Evolutionary conservation across 1,140 invertebrate species (phyloP), one percentile per base, ranked within the genome.

Genomic region (Agrilus planipennis): DNA sequence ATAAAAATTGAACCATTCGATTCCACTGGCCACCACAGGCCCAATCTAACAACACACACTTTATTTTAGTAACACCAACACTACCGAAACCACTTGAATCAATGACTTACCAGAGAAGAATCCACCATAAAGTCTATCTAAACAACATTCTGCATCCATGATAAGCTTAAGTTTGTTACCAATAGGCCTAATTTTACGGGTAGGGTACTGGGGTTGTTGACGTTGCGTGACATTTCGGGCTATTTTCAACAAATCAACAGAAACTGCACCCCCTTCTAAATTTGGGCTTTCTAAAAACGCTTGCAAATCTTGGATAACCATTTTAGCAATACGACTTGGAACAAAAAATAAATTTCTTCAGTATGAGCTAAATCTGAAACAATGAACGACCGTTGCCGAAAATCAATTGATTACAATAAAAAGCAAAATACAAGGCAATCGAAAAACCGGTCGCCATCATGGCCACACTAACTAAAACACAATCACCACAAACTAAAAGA

Each of bases 21-120:
- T 89, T 89, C 88, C 88, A 93, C 63, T 92, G 87, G 30, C 89
- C 89, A 34, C 89, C 89, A 65, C 88, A 91, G 35, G 86, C 84
- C 89, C 89, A 93, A 72, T 93, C 89, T 78, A 50, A 36, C 21
- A 29, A 37, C 21, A 23, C 14, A 41, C 12, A 31, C 15, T 31
- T 10, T 31, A 31, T 31, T 31, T 10, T 6, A 5, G 29, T 31
- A 31, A 31, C 7, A 10, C 6, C 29, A 28, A 27, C 22, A 39
- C 27, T 30, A 40, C 7, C 10, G 12, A 40, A 20, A 40, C 22
- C 23, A 6, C 11, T 25, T 6, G 5, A 6, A 25, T 25, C 11
- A 39, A 34, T 34, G 18, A 44, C 39, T 53, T 67, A 84, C 84
- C 82, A 69, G 87, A 89, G 67, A 84, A 91, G 64, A 78, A 92